A percentile compares a stretch with the other conserved stretches of the same genome.
Conservation (phyloP, 2,113 vertebrate genomes). For the Caranx melampygus region DNA sequence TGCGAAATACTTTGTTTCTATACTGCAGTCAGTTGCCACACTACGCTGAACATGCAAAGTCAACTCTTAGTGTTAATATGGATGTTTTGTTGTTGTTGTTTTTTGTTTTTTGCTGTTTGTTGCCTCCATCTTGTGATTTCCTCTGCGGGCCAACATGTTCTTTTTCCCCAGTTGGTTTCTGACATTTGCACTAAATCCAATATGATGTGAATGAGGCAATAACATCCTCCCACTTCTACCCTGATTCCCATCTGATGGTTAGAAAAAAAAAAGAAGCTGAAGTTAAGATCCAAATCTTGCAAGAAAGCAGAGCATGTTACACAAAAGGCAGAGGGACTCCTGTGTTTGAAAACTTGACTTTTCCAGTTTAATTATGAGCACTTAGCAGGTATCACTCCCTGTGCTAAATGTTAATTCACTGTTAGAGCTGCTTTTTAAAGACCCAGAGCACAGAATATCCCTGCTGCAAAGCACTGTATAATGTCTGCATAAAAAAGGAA, state of each 20-base stretch:
- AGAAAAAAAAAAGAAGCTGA: not conserved
- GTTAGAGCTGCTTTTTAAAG: not conserved
- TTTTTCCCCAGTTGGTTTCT: not conserved
- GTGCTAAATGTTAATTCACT: not conserved
- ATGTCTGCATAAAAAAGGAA: not conserved
- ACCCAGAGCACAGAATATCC: not conserved
- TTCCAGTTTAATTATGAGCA: not conserved
- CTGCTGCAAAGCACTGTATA: not conserved
- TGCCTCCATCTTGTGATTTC: constrained; percentile 6
- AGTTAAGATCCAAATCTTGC: not conserved
- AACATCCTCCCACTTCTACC: not conserved
- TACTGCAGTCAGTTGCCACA: too few relatives aligned
- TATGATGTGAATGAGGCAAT: not conserved
- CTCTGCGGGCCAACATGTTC: not conserved
- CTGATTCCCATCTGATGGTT: not conserved
- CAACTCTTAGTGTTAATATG: not conserved
- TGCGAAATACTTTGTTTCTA: not conserved
- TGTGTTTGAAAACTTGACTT: not conserved
- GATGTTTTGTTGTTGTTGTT: not conserved
- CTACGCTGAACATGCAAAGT: not conserved
- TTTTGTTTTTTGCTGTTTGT: not conserved
- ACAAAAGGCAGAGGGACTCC: not conserved
- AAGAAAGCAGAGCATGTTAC: not conserved
- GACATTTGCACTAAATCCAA: constrained; percentile 15
- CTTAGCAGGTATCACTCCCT: not conserved